Evolutionary conservation across 2,797 vertebrate species (phyloP), one percentile per base, ranked within the genome.

Genomic region (Sitta carolinensis): DNA sequence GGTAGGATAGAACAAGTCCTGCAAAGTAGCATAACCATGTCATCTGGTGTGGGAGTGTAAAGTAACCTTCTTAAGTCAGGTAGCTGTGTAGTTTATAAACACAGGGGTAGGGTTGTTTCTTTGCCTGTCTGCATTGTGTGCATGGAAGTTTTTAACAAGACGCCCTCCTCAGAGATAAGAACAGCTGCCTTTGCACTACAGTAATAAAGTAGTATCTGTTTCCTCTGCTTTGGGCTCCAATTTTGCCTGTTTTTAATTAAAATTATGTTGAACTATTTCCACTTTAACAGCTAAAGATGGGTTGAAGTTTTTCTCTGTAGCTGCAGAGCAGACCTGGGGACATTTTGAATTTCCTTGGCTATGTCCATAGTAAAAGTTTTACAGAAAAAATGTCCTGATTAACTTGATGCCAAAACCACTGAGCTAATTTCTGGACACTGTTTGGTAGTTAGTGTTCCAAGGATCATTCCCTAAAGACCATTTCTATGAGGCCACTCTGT

Each of bases 381-480:
- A 76, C 51, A 70, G 77, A 36, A 36, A 87, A 96, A 95, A 84
- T 93, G 29, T 87, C 62, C 73, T 72, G 80, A 90, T 96, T 78
- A 92, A 89, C 55, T 92, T 82, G 29, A 73, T 87, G 84, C 92
- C 90, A 96, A 89, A 96, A 94, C 43, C 59, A 90, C 84, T 96
- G 95, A 96, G 90, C 78, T 96, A 96, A 95, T 96, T 95, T 80
- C 94, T 96, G 94, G 95, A 96, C 29, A 25, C 23, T 34, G 42
- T 89, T 88, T 48, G 48, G 70, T 90, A 87, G 70, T 87, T 19
- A 2, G 63, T 79, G 87, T 96, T 96, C 95, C 90, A 96, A 64
- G 45, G 84, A 62, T 79, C 55, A 38, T 93, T 96, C 89, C 86
- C 96, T 86, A 27, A 84, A 67, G 96, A 38, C 87, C 4, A 2